Evolutionary conservation across 2,113 vertebrate genomes (phyloP).

Genomic region (Rhinoderma darwinii): DNA sequence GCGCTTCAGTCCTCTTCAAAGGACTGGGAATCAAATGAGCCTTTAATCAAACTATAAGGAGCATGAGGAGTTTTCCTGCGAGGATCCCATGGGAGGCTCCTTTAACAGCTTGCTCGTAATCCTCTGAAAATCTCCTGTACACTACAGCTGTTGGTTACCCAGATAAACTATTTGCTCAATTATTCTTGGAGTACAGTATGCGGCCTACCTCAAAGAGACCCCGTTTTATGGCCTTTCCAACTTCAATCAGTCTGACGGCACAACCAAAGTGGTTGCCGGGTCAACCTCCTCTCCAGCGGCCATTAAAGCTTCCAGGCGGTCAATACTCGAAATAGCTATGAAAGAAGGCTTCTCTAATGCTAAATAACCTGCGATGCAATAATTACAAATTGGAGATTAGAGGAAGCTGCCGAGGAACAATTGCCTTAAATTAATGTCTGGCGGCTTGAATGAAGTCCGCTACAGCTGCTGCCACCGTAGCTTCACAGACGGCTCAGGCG

Average conservation of each 20-base stretch:
- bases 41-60: slow-evolving; percentile 43
- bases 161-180: slow-evolving; percentile 79
- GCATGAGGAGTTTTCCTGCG: slow-evolving; percentile 37
- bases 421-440: slow-evolving; percentile 70
- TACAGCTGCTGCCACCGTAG: slow-evolving; percentile 72
- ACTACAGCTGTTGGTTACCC: slow-evolving; percentile 79
- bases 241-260: slow-evolving; percentile 69
- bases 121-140: slow-evolving; percentile 76
- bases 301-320: slow-evolving; percentile 36
- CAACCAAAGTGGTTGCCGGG: slow-evolving; percentile 19
- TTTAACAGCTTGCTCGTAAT: slow-evolving; percentile 75
- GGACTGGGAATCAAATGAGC: slow-evolving; percentile 18
- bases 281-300: background rate
- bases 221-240: slow-evolving; percentile 65
- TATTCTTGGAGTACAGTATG: slow-evolving; percentile 73
- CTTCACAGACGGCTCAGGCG: background rate
- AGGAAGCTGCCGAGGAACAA: slow-evolving; percentile 66
- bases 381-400: slow-evolving; percentile 78
- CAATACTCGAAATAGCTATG: slow-evolving; percentile 41
- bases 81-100: slow-evolving; percentile 74
- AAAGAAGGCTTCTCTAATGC: slow-evolving; percentile 45
- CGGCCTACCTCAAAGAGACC: slow-evolving; percentile 74
- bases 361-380: slow-evolving; percentile 66
- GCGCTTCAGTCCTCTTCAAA: slow-evolving; percentile 57
- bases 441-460: slow-evolving; percentile 60